These are phyloP conservation scores for Labeo catla DNA, from an alignment of 2,113 vertebrate species.

Conservation along the genomic window DNA sequence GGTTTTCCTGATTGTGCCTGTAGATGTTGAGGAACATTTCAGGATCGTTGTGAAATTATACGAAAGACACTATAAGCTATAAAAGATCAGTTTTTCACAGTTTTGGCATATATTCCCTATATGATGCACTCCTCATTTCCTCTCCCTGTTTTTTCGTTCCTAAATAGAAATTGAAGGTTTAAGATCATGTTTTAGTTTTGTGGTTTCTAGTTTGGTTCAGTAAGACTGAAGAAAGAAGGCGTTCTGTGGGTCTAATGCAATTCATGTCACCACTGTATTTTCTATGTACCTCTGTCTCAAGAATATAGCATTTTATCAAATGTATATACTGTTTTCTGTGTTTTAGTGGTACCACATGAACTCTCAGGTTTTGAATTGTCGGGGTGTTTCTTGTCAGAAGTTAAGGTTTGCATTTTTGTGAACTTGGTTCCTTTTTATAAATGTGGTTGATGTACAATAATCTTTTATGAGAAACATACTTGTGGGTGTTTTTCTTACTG, in stretches of 20 bases:
- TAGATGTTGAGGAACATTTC: not conserved
- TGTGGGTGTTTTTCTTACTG: slow-evolving; percentile 23
- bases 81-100: not conserved
- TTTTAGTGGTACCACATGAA: slow-evolving; percentile 70
- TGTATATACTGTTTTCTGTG: slow-evolving; percentile 66
- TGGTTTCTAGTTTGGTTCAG: not conserved
- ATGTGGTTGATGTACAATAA: slow-evolving; percentile 79
- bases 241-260: slow-evolving; percentile 40
- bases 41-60: slow-evolving; percentile 5
- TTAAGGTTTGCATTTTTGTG: slow-evolving; percentile 68
- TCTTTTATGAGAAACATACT: slow-evolving; percentile 70
- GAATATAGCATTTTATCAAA: slow-evolving; percentile 60
- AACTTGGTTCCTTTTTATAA: slow-evolving; percentile 74
- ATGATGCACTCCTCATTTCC: slow-evolving; percentile 18
- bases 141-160: not conserved
- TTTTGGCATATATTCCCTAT: slow-evolving; percentile 17
- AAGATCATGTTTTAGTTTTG: slow-evolving; percentile 1
- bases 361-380: slow-evolving; percentile 78
- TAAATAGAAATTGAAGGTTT: not conserved
- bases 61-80: slow-evolving; percentile 19
- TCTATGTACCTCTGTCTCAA: slow-evolving; percentile 43
- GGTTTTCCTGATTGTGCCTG: not conserved
- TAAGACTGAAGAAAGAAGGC: slow-evolving; percentile 23
- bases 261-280: slow-evolving; percentile 52
- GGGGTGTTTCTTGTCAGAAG: slow-evolving; percentile 63